phyloP scores from a whole-genome alignment of 2,888 invertebrate species.

The Stramonita haemastoma region DNA sequence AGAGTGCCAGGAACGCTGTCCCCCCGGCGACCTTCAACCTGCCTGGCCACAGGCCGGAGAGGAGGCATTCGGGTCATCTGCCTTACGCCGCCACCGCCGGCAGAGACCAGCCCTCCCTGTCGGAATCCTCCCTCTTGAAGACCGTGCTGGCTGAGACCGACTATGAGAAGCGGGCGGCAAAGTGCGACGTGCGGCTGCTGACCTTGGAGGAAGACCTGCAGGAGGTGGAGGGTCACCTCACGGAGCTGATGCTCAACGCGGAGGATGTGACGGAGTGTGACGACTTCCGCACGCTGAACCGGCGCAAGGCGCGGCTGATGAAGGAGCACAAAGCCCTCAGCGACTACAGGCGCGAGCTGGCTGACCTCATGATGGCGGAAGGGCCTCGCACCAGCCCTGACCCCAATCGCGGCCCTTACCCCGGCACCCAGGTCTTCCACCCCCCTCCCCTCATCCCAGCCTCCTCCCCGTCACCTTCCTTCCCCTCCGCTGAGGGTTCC shows the following conservation, averaged over 20 bases:
- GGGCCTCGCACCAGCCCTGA: background rate
- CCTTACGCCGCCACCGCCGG: background rate
- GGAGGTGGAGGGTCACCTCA: conserved; percentile 55
- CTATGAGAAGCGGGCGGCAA: conserved; percentile 56
- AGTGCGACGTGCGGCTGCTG: conserved; percentile 55
- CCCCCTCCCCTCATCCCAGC: conserved; percentile 6
- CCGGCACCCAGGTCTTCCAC: conserved; percentile 22
- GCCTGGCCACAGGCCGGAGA: background rate
- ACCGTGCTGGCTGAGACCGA: conserved; percentile 50
- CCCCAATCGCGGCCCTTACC: background rate
- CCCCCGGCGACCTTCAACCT: background rate
- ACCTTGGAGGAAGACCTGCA: conserved; percentile 58
- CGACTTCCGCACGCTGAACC: conserved; percentile 55
- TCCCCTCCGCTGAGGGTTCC: background rate
- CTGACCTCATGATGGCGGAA: conserved; percentile 39
- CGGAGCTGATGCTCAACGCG: conserved; percentile 55
- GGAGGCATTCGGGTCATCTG: background rate
- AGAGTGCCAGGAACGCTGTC: background rate
- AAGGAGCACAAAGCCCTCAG: conserved; percentile 57
- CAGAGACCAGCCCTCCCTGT: background rate
- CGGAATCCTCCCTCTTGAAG: conserved; percentile 29
- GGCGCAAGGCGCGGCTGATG: conserved; percentile 58
- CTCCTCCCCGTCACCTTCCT: conserved; percentile 6
- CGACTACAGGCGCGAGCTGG: conserved; percentile 55
- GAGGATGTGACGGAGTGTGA: conserved; percentile 61